Evolutionary conservation across 1,140 invertebrate species (phyloP).

Genomic region (Drosophila orosa): DNA sequence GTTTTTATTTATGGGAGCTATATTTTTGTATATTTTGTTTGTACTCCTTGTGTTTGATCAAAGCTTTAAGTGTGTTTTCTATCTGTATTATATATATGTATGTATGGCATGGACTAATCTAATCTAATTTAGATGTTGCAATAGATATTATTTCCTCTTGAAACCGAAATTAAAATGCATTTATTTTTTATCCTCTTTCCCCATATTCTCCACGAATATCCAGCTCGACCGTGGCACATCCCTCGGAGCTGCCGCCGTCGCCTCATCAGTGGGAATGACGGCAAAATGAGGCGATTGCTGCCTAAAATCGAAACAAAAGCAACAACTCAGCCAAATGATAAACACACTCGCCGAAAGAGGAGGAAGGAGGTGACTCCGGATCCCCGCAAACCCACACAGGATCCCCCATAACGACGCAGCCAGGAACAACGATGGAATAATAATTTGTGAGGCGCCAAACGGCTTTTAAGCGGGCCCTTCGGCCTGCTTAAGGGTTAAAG

Average conservation of each 20-base stretch:
- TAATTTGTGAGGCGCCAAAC: constrained; percentile 58
- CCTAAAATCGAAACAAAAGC: constrained; percentile 79
- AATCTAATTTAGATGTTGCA: constrained; percentile 22
- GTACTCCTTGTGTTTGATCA: constrained; percentile 25
- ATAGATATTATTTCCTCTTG: background rate
- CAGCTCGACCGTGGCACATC: constrained; percentile 97
- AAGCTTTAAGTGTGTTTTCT: constrained; percentile 43
- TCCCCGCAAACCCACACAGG: constrained; percentile 16
- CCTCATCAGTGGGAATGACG: constrained; percentile 98
- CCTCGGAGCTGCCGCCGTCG: constrained; percentile 97
- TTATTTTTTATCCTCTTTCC: constrained; percentile 7
- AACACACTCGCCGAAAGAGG: constrained; percentile 22
- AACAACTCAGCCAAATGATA: constrained; percentile 48
- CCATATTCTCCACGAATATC: constrained; percentile 1
- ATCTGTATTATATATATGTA: constrained; percentile 5
- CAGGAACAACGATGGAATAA: constrained; percentile 61
- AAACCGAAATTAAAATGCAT: constrained; percentile 16
- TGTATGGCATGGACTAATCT: constrained; percentile 24
- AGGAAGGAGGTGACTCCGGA: constrained; percentile 7
- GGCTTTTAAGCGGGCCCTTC: constrained; percentile 39
- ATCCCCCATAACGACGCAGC: constrained; percentile 20
- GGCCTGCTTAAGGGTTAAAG: constrained; percentile 58
- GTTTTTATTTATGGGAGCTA: constrained; percentile 41
- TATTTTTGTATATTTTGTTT: constrained; percentile 24
- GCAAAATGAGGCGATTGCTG: constrained; percentile 84